Conservation (phyloP, 2,797 vertebrate genomes). For the Steatocranus sp. region DNA sequence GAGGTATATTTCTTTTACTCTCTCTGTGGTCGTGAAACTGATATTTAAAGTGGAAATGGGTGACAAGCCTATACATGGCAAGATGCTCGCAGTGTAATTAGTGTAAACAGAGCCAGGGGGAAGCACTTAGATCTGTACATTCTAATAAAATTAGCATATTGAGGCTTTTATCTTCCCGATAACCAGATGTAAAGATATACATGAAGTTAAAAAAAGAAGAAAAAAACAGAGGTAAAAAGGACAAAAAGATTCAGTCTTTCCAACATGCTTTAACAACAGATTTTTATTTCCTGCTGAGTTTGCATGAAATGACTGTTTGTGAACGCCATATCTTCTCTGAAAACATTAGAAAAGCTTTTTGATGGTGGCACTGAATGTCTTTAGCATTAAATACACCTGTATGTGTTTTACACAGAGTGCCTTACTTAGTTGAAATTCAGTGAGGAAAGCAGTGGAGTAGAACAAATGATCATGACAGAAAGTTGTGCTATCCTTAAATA, state of each 20-base stretch:
- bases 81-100: constrained; percentile 49
- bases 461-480: neutral
- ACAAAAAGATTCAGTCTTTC: neutral
- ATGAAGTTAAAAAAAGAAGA: neutral
- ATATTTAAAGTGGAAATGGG: constrained; percentile 34
- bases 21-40: constrained; percentile 29
- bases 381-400: constrained; percentile 2
- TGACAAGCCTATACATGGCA: constrained; percentile 30
- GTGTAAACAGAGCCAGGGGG: constrained; percentile 30
- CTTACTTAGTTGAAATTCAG: constrained; percentile 3
- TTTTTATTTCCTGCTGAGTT: constrained; percentile 48
- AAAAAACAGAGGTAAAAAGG: constrained; percentile 1
- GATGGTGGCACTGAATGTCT: constrained; percentile 6
- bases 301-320: neutral
- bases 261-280: constrained; percentile 2
- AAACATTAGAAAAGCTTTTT: constrained; percentile 26
- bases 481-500: neutral
- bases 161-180: constrained; percentile 29
- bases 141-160: constrained; percentile 28
- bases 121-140: constrained; percentile 25
- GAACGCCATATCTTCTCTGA: constrained; percentile 21
- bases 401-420: neutral
- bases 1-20: constrained; percentile 17
- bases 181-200: constrained; percentile 15
- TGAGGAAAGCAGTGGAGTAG: neutral